These are phyloP conservation scores for Indicator indicator DNA, from an alignment of 2,113 vertebrate genomes.

Conservation along the genomic window DNA sequence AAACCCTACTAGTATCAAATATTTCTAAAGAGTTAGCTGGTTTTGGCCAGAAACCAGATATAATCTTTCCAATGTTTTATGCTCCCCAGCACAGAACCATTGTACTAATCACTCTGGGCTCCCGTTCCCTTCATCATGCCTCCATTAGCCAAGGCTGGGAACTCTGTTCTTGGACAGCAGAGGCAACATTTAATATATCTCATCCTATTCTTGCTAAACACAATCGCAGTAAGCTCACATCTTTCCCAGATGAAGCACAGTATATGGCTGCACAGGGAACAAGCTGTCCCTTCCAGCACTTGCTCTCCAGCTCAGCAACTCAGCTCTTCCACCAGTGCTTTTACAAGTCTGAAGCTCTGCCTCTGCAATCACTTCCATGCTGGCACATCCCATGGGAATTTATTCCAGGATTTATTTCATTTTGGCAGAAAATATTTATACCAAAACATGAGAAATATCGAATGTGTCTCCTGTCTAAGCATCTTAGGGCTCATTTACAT, in stretches of 20 bases:
- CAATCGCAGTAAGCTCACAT: not conserved
- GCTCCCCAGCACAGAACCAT: not conserved
- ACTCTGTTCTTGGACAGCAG: not conserved
- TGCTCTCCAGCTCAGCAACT: rapidly evolving
- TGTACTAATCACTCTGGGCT: not conserved
- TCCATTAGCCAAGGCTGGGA: not conserved
- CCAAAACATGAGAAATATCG: not conserved
- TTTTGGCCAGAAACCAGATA: not conserved
- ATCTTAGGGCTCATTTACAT: slow-evolving; percentile 8
- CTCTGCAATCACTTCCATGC: not conserved
- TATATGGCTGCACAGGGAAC: not conserved
- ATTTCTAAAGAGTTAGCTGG: not conserved
- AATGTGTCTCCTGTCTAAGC: not conserved
- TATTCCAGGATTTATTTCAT: not conserved
- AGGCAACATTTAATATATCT: not conserved
- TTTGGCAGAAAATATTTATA: slow-evolving; percentile 10
- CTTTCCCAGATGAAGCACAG: not conserved
- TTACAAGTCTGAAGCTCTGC: not conserved
- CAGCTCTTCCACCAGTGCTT: not conserved
- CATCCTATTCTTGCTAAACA: not conserved
- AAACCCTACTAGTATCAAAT: not conserved
- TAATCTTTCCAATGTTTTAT: not conserved
- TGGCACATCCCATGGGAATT: not conserved
- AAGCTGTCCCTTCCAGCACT: not conserved
- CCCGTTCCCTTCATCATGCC: not conserved